Conservation (phyloP, 1,140 invertebrate genomes). For the Procambarus clarkii region DNA sequence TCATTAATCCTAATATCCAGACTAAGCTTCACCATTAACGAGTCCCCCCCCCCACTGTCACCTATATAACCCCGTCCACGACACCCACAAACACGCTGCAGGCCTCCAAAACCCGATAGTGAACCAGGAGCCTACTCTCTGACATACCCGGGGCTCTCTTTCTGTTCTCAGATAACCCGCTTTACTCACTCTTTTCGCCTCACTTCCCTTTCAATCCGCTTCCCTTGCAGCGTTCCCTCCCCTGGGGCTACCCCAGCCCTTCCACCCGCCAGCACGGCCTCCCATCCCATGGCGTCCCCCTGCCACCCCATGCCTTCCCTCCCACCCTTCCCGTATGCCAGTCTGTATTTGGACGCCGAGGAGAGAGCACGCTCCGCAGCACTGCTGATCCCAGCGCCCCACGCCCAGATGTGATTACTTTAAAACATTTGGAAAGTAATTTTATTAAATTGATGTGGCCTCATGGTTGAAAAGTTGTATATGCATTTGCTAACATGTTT, state of each 20-base stretch:
- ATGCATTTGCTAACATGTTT: no score
- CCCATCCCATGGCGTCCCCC: no score
- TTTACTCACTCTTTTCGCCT: conserved; percentile 1
- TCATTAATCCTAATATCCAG: background rate
- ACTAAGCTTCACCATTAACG: no score
- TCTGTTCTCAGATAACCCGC: background rate
- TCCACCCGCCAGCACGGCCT: no score
- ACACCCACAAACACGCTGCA: background rate
- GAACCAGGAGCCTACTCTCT: no score
- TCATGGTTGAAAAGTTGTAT: no score
- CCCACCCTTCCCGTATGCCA: background rate
- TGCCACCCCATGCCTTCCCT: background rate
- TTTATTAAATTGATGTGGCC: no score
- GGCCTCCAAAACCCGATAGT: no score
- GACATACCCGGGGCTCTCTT: background rate
- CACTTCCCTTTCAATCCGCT: conserved; percentile 3
- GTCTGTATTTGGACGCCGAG: background rate
- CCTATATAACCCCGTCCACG: background rate
- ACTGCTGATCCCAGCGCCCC: no score
- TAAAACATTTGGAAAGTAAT: no score
- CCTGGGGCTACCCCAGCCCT: no score
- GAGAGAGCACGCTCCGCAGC: background rate
- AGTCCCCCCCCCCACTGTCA: background rate
- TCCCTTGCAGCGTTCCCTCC: background rate
- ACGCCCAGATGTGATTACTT: no score